Percentiles rank a stretch among this genome's conserved stretches.
phyloP scores from a whole-genome alignment of 35 echinoderm and acorn worm genomes.

The Heliocidaris erythrogramma region DNA sequence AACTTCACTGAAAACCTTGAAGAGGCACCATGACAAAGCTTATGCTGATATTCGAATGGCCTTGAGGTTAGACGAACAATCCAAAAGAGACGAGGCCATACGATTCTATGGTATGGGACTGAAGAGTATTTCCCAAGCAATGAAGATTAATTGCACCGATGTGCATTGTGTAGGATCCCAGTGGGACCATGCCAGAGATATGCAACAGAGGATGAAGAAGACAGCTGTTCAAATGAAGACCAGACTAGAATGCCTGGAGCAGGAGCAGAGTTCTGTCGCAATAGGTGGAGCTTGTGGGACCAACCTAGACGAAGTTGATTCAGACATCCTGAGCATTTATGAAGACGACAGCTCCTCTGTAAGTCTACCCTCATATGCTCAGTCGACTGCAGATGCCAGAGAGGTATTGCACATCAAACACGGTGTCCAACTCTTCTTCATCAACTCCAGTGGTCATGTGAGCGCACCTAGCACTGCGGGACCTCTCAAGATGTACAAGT shows the following conservation, averaged over 20 bases:
- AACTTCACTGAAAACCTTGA: constrained; percentile 20
- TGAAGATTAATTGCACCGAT: constrained; percentile 67
- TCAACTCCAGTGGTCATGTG: constrained; percentile 78
- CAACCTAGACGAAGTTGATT: constrained; percentile 58
- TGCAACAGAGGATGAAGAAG: constrained; percentile 92
- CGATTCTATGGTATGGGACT: constrained; percentile 74
- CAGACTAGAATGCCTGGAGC: constrained; percentile 79
- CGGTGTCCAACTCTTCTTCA: constrained; percentile 88
- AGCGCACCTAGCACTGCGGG: constrained; percentile 80
- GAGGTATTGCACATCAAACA: constrained; percentile 66
- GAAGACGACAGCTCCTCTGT: constrained; percentile 51
- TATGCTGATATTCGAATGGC: constrained; percentile 70
- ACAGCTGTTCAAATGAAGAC: constrained; percentile 87
- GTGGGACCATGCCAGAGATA: constrained; percentile 58
- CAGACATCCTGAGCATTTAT: constrained; percentile 49
- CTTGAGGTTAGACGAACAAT: constrained; percentile 78
- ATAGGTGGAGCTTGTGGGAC: background rate
- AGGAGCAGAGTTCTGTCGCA: background rate
- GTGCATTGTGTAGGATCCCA: constrained; percentile 42
- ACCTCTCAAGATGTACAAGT: constrained; percentile 76
- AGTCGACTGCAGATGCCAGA: constrained; percentile 72
- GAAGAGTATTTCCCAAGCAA: constrained; percentile 65
- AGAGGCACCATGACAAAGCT: constrained; percentile 79
- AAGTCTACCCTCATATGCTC: constrained; percentile 78
- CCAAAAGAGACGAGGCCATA: constrained; percentile 65